Conservation (phyloP, 2,113 vertebrate species). For the Syngnathus scovelli region DNA sequence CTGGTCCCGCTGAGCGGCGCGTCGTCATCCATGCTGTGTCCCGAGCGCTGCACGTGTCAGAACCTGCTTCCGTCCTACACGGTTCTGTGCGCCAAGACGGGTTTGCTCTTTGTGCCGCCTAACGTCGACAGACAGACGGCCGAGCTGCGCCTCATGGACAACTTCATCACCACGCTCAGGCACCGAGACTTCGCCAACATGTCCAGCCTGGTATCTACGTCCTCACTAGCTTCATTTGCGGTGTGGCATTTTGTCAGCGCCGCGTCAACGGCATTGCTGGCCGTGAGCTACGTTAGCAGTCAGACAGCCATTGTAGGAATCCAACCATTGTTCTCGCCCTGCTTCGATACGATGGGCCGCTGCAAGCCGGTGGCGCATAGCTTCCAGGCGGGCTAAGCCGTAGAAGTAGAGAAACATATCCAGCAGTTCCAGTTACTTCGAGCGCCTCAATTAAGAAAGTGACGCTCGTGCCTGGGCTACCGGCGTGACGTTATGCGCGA, state of each 20-base stretch:
- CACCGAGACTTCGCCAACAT: conserved; percentile 81
- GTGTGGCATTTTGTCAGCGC: too few relatives aligned
- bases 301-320: too few relatives aligned
- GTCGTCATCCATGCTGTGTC: conserved; percentile 71
- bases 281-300: too few relatives aligned
- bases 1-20: conserved; percentile 33
- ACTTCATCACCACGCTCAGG: conserved; percentile 78
- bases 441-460: too few relatives aligned
- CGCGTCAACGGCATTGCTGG: not conserved
- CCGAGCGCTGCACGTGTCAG: conserved; percentile 80
- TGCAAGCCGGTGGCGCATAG: too few relatives aligned
- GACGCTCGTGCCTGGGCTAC: too few relatives aligned
- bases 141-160: conserved; percentile 79
- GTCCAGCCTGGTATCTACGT: conserved; percentile 68
- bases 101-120: conserved; percentile 77
- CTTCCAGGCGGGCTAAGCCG: too few relatives aligned
- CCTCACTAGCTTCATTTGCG: not conserved
- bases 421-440: too few relatives aligned
- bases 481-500: too few relatives aligned
- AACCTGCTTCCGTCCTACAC: conserved; percentile 79
- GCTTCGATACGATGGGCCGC: too few relatives aligned
- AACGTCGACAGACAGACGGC: conserved; percentile 78
- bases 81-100: conserved; percentile 79
- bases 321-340: not conserved
- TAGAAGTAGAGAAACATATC: too few relatives aligned